phyloP scores from a whole-genome alignment of 2,113 vertebrate species.

The Colinus virginianus region DNA sequence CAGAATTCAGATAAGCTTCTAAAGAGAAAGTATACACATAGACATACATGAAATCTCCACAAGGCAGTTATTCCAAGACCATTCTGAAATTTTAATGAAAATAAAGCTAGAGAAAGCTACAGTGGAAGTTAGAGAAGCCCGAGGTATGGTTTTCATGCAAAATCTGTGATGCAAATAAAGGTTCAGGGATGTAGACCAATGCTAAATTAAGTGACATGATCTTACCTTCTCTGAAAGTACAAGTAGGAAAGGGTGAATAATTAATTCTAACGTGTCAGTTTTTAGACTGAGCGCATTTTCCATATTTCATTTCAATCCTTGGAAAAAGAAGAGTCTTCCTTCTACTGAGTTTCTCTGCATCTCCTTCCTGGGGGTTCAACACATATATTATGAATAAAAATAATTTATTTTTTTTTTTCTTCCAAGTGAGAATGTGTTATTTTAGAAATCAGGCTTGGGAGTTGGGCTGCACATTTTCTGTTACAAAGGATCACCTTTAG shows the following conservation, averaged over 20 bases:
- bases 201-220: neutral
- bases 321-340: neutral
- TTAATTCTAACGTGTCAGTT: neutral
- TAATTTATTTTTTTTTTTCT: fast-evolving
- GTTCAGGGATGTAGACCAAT: neutral
- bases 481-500: neutral
- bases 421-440: neutral
- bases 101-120: neutral
- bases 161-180: neutral
- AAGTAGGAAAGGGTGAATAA: neutral
- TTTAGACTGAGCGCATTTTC: neutral
- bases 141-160: neutral
- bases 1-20: neutral
- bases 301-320: neutral
- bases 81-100: neutral
- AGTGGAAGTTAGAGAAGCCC: neutral
- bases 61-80: neutral
- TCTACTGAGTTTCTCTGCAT: neutral
- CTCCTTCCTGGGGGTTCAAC: neutral
- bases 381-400: neutral
- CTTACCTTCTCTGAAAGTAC: neutral
- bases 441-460: neutral
- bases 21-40: neutral
- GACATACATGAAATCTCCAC: neutral
- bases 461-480: neutral